These are phyloP conservation scores for Meleagris gallopavo DNA, from an alignment of 2,113 vertebrate genomes.

Conservation along the genomic window DNA sequence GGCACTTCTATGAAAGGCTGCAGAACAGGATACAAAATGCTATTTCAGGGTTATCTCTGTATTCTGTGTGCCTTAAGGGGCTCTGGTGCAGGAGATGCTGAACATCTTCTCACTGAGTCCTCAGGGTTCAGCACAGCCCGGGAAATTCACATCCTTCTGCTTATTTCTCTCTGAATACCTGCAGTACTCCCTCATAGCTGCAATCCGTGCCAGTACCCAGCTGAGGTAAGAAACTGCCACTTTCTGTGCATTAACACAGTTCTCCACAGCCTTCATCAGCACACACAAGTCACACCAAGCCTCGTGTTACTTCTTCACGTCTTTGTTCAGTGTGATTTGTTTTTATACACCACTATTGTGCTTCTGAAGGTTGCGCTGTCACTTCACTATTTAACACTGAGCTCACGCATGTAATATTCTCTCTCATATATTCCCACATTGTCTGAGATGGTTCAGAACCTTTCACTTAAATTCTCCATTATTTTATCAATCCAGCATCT, in stretches of 20 bases:
- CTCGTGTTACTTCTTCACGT: neutral
- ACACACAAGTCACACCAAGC: neutral
- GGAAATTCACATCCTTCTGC: neutral
- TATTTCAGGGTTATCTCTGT: neutral
- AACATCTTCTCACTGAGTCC: neutral
- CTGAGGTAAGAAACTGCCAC: neutral
- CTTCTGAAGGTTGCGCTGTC: neutral
- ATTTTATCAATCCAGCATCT: neutral
- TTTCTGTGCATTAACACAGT: neutral
- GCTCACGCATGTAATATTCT: neutral
- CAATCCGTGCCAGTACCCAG: neutral
- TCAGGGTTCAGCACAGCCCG: rapidly evolving
- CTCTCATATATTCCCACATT: neutral
- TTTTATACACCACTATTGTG: neutral
- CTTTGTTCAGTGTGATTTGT: neutral
- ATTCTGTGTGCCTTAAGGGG: neutral
- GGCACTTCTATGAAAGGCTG: neutral
- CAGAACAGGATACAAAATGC: neutral
- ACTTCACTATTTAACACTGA: neutral
- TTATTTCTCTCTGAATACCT: neutral
- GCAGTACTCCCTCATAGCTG: rapidly evolving
- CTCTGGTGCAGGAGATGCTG: neutral
- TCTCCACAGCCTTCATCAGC: neutral
- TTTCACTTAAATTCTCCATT: neutral
- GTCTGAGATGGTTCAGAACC: neutral